Evolutionary conservation across 1,140 invertebrate species (phyloP).

Genomic region (Bradynema listronoti): DNA sequence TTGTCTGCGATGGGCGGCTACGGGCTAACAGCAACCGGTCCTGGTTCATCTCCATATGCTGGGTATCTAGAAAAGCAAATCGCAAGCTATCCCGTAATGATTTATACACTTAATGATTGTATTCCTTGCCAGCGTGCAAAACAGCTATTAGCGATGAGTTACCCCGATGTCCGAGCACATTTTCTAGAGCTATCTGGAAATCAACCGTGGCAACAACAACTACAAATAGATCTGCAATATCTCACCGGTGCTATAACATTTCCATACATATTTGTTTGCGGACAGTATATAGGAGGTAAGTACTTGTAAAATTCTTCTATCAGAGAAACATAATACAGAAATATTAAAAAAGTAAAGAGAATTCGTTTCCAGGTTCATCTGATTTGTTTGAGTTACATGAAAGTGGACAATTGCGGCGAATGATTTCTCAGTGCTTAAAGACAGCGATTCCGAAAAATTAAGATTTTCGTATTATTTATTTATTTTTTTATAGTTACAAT

Average conservation of each 20-base stretch:
- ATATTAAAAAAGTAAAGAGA: not conserved
- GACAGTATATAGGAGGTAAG: slow-evolving; percentile 51
- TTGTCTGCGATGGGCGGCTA: too few species aligned
- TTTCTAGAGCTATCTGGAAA: slow-evolving; percentile 51
- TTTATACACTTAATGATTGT: slow-evolving; percentile 44
- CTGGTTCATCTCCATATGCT: slow-evolving; percentile 43
- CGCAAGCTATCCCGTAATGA: slow-evolving; percentile 40
- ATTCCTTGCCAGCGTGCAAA: slow-evolving; percentile 44
- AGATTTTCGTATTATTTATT: slow-evolving; percentile 2
- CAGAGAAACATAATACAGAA: not conserved
- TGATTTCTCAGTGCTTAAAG: slow-evolving; percentile 43
- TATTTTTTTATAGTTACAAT: too few species aligned
- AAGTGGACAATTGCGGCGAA: slow-evolving; percentile 48
- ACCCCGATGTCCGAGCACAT: slow-evolving; percentile 36
- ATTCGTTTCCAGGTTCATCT: slow-evolving; percentile 34
- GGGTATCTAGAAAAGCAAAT: slow-evolving; percentile 41
- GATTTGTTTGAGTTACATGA: slow-evolving; percentile 57
- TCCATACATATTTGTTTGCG: slow-evolving; percentile 57
- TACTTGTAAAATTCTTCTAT: not conserved
- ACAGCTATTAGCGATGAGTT: slow-evolving; percentile 32
- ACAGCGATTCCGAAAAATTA: slow-evolving; percentile 18
- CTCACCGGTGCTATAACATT: slow-evolving; percentile 54
- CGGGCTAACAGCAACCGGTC: too few species aligned
- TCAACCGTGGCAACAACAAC: slow-evolving; percentile 55
- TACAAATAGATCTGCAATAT: slow-evolving; percentile 57